Evolutionary conservation across 2,113 vertebrate genomes (phyloP), one percentile per base, ranked within the genome.

Genomic region (Sylvia atricapilla): DNA sequence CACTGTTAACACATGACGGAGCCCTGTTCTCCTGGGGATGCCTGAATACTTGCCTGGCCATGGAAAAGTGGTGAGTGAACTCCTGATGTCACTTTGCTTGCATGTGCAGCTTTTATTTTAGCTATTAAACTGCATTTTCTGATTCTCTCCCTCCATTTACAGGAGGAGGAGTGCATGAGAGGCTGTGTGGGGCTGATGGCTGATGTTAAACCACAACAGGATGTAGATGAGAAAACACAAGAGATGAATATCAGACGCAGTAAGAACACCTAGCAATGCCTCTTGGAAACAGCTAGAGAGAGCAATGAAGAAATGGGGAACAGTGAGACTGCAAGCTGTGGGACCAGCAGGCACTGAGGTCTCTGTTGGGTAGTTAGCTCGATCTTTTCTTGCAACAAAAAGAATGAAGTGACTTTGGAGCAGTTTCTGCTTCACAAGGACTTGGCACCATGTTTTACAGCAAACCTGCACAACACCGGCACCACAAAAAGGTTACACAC

Each of bases 1-100:
- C 21, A 46, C 24, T 4, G 5, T 25, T 66, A 50, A 33, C 7
- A 31, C 0, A 3, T 1, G 1, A 37, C 16, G 23, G 27, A 74
- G 18, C 37, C 27, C 52, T 59, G 37, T 4, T 74, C 30, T 53
- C 67, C 74, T 67, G 39, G 18, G 53, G 23, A 53, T 47, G 46
- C n/a, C 67, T 60, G 67, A 67, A 85, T 30, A 31, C 15, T n/a
- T 91, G 52, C 52, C 39, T 55, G 59, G n/a, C 74, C 60, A 35
- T 41, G 59, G 67, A 25, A 53, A 85, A 85, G 6, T 31, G 52
- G 39, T 59, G 59, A 70, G 60, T 31, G 1, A 73, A 80, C 67
- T 85, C 81, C 67, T 47, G 28, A 23, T 17, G 37, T 17, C 77
- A 49, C 22, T 70, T 46, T 64, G 16, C 44, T 50, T 73, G 52